These are phyloP conservation scores for Bombus terrestris DNA, from an alignment of 1,140 invertebrate species.

Conservation along the genomic window DNA sequence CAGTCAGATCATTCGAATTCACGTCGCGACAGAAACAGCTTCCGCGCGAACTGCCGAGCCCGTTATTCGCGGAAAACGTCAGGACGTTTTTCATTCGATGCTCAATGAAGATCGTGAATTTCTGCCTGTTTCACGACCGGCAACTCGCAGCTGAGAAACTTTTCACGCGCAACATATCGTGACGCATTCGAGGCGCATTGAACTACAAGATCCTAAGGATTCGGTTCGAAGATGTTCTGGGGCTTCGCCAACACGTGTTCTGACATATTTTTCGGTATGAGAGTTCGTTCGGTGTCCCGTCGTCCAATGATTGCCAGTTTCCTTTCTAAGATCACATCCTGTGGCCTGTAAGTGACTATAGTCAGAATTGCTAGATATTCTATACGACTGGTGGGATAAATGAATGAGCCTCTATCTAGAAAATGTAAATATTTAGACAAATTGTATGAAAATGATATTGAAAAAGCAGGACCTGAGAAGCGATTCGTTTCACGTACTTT, in stretches of 20 bases:
- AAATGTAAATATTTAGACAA: too few species aligned
- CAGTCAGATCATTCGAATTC: neutral
- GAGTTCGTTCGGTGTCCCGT: constrained; percentile 17
- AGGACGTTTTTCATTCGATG: neutral
- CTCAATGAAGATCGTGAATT: neutral
- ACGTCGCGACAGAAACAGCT: too few species aligned
- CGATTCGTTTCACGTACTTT: too few species aligned
- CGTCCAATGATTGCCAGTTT: neutral
- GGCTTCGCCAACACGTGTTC: constrained; percentile 47
- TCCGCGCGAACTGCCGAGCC: neutral
- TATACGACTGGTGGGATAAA: too few species aligned
- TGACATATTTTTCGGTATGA: constrained; percentile 25
- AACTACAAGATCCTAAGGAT: constrained; percentile 48
- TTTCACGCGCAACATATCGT: constrained; percentile 4
- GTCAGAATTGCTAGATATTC: too few species aligned
- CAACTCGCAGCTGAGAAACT: neutral
- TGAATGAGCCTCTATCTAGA: too few species aligned
- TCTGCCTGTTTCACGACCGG: neutral
- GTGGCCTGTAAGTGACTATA: too few species aligned
- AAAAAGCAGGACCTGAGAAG: too few species aligned
- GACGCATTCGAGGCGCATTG: constrained; percentile 3
- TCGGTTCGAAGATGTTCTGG: constrained; percentile 39
- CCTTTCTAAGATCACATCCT: neutral
- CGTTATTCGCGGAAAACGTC: neutral
- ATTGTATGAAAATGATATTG: too few species aligned